Base-by-base conservation (phyloP, 2,888 invertebrate species). In the Phengaris arion region DNA sequence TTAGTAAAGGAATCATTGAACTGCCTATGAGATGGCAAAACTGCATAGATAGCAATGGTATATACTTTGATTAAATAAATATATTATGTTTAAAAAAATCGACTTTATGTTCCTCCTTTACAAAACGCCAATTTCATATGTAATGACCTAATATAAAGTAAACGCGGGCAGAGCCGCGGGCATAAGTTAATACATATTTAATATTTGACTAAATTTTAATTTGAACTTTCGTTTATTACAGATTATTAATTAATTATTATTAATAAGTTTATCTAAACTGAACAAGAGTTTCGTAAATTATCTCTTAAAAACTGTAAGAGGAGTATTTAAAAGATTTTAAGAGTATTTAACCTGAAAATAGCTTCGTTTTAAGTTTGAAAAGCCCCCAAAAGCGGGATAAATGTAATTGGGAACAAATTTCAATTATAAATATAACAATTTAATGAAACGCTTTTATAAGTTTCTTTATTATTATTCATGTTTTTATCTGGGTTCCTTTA, bases 341-440 rank as follows among this genome's bases (percentile, higher is more conserved):
- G 9, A 15, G 15, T 15, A 15, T 57, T 57, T 15, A 57, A 57
- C 15, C 57, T 15, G n/a, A 8, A 15, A 57, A 35, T 0, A 48
- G n/a, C 46, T 46, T 68, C 48, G 8, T 48, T 70, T 70, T n/a
- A 51, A 48, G 48, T 70, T 70, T 9, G 15, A 70, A 70, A n/a
- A 51, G 51, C 69, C 6, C 10, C 69, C 69, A 15, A 70, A 70
- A 70, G 51, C 22, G 35, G 35, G 35, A 35, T 35, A 35, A 35
- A 35, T 70, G 1, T 15, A 57, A 57, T 57, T 57, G 57, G 57
- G 15, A 57, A 15, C 15, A 35, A 2, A 35, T 57, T 57, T 57
- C 4, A 57, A 57, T 57, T 57, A 57, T 57, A 15, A 57, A 1
- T 35, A 57, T 57, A 57, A 55, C n/a, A 7, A 57, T 57, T 57